Evolutionary conservation across 2,113 vertebrate species (phyloP), one percentile per base, ranked within the genome.

Genomic region (Lophotis ruficrista): DNA sequence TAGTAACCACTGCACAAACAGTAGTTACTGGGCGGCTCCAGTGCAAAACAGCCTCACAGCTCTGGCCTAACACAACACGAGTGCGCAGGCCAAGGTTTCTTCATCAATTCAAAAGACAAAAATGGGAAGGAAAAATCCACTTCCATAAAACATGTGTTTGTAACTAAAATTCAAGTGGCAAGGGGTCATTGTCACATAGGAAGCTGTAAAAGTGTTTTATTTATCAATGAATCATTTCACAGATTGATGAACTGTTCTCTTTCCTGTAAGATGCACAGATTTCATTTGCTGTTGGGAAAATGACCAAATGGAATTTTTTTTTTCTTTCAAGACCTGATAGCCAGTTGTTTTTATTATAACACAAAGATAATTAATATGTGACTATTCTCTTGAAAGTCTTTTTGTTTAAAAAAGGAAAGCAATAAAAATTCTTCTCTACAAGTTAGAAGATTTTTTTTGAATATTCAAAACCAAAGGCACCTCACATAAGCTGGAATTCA

Each of bases 1-100:
- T 45, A 96, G 83, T 81, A 95, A 91, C 72, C 56, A 62, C 68
- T 51, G 77, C 69, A 87, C 60, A 96, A 94, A 89, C 8, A 92
- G 50, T 23, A 76, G 91, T 71, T 78, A 94, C 68, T 86, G 79
- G 86, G 85, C 0, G 3, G 72, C 48, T 83, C 83, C 60, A 70
- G 65, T 33, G 56, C 71, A 90, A 93, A 96, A 83, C 43, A 96
- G 77, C 93, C 80, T 90, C 86, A 77, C 56, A 78, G 54, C 37
- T 83, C 76, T 89, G 58, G 61, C 79, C 89, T 73, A 80, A 90
- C 53, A 30, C 37, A 93, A 79, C 38, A 71, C 9, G 19, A 83
- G 41, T 9, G 33, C 8, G 8, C 54, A 69, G 58, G 64, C 68
- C 68, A 94, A 83, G 33, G 69, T 70, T 94, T 89, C 88, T 66